Evolutionary conservation across 2,888 invertebrate species (phyloP), one percentile per base, ranked within the genome.

Genomic region (Caenorhabditis macrosperma): DNA sequence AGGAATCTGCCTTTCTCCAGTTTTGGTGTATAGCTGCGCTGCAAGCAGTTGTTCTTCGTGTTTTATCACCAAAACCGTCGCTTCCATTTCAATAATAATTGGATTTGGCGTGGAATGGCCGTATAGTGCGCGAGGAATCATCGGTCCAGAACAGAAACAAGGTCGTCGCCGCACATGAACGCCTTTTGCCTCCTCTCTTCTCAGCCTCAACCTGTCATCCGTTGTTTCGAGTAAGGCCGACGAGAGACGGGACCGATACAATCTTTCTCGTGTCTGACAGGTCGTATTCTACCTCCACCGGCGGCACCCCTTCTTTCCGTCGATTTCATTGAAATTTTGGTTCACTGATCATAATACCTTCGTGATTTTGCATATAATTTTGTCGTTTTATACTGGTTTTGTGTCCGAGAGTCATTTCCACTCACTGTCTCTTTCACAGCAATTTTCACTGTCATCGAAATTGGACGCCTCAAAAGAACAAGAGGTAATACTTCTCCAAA

Each of bases 101-200:
- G 61, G 46, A 71, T 71, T 26, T 61, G 61, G 71, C 61, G 61
- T 71, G 46, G 28, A 28, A 41, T 30, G 26, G 41, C 26, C 30
- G 33, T 55, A 54, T 26, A 63, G 41, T 64, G 50, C 74, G 74
- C 54, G 52, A 74, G 44, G 57, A 71, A 55, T 35, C 64, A 64
- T 50, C 74, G 50, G 64, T 59, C 74, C 74, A 64, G 64, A 74
- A 74, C 64, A 74, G 74, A 74, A 74, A 64, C 74, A 74, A 74
- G 74, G 74, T 74, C 74, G 74, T 74, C 66, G 72, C 57, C 72
- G 64, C 74, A 74, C 74, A 74, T 74, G 64, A 74, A 74, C 17
- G 72, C 55, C 48, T 72, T 38, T 26, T 28, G 24, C n/a, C 33
- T 30, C 24, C 38, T 26, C 15, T 10, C n/a, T n/a, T n/a, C n/a